phyloP scores from a whole-genome alignment of 2,113 vertebrate genomes.

The Galemys pyrenaicus region DNA sequence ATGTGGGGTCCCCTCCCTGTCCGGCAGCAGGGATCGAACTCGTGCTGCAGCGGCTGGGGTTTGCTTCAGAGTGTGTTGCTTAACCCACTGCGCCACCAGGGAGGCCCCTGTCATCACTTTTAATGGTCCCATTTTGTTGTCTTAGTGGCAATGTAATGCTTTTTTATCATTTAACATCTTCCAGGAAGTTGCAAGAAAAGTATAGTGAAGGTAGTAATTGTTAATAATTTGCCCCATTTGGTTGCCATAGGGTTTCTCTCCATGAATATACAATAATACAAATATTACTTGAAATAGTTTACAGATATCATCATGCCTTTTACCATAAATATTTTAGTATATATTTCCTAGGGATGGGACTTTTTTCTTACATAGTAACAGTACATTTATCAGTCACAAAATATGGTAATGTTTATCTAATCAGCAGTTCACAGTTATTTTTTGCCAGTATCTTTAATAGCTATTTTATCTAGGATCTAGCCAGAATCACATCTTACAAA shows the following conservation, averaged over 20 bases:
- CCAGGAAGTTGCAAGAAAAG: background rate
- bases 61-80: too few species aligned
- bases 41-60: too few species aligned
- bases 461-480: background rate
- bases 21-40: too few species aligned
- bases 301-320: background rate
- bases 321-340: background rate
- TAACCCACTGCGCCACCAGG: too few species aligned
- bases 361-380: background rate
- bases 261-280: background rate
- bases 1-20: too few species aligned
- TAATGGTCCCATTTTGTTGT: background rate
- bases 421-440: background rate
- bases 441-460: constrained; percentile 11
- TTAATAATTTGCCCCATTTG: constrained; percentile 38
- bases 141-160: background rate
- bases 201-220: background rate
- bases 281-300: constrained; percentile 12
- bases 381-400: background rate
- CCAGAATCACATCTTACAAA: constrained; percentile 21
- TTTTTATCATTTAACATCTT: constrained; percentile 1
- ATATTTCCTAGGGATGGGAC: background rate
- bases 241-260: constrained; percentile 6
- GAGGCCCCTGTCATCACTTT: constrained; percentile 27
- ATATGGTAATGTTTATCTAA: background rate